Base-by-base conservation (phyloP, 2,113 vertebrate genomes). In the Callorhinus ursinus region DNA sequence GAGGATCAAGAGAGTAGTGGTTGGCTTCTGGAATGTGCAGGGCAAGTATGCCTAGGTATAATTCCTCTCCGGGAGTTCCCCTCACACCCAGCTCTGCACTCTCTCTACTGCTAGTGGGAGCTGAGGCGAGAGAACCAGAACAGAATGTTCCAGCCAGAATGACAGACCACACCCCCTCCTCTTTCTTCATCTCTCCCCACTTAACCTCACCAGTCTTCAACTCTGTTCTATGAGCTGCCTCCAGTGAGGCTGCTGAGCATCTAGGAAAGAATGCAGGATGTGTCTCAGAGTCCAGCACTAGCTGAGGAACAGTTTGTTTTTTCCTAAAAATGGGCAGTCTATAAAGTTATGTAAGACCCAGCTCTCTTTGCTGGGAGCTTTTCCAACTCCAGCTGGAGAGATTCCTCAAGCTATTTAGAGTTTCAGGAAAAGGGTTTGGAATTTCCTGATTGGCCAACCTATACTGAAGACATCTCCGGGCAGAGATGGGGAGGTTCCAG, bases 231-330 rank as follows among this genome's bases (percentile, higher is more conserved):
- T 42, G 53, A 55, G 87, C 76, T 55, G 91, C 92, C 96, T 92
- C 93, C 90, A 86, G 4, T 11, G 36, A 24, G 83, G 33, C 57
- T 93, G 88, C 88, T 97, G 96, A 98, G 87, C 88, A 90, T 76
- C 71, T 31, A 95, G 95, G 96, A 97, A 98, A 71, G 97, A 98
- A 98, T 98, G 96, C 61, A 94, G 96, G 95, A 86, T 95, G 84
- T 85, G 81, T 81, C 71, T 88, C 95, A 63, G 86, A 93, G 95
- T 88, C 77, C 84, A 94, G 77, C 65, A 12, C 51, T 74, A 59
- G 80, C 93, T 39, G 59, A 92, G 88, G 88, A 97, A 95, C 92
- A 93, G 63, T 90, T 97, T 96, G 97, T 96, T 97, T 97, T 89
- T 93, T 83, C 39, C 97, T 96, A 89, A 92, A 95, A 95, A 97